phyloP scores from a whole-genome alignment of 2,797 vertebrate species.

The Eulemur albifrons region DNA sequence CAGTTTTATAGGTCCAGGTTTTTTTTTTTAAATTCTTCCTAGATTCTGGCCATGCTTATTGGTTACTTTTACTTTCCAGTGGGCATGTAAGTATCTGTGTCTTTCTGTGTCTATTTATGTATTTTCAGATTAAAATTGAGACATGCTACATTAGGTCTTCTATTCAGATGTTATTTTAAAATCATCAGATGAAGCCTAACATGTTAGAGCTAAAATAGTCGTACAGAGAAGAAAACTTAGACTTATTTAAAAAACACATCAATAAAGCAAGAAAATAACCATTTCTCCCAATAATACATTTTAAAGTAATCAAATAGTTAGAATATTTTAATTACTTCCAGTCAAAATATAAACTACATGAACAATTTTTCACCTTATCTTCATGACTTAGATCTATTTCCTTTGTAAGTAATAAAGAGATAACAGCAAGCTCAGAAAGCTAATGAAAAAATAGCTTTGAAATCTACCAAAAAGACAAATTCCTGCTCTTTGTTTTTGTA shows the following conservation, averaged over 20 bases:
- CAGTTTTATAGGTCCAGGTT: neutral
- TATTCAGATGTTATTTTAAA: neutral
- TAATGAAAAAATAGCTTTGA: neutral
- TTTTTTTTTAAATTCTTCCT: neutral
- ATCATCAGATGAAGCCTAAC: neutral
- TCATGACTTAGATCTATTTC: neutral
- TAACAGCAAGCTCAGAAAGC: neutral
- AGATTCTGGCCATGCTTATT: neutral
- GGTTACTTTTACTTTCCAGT: neutral
- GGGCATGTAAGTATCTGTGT: neutral
- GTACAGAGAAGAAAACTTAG: neutral
- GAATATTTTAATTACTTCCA: neutral
- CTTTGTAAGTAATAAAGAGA: neutral
- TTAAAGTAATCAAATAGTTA: neutral
- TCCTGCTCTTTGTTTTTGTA: neutral
- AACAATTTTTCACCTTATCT: neutral
- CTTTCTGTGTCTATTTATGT: neutral
- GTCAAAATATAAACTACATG: neutral
- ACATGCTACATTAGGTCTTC: neutral
- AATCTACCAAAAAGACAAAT: conserved; percentile 18
- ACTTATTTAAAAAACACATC: neutral
- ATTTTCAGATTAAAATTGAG: neutral
- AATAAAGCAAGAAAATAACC: neutral
- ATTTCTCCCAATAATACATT: neutral
- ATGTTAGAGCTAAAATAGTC: neutral